phyloP scores from a whole-genome alignment of 1,140 invertebrate genomes.

The Reticulitermes speratus region DNA sequence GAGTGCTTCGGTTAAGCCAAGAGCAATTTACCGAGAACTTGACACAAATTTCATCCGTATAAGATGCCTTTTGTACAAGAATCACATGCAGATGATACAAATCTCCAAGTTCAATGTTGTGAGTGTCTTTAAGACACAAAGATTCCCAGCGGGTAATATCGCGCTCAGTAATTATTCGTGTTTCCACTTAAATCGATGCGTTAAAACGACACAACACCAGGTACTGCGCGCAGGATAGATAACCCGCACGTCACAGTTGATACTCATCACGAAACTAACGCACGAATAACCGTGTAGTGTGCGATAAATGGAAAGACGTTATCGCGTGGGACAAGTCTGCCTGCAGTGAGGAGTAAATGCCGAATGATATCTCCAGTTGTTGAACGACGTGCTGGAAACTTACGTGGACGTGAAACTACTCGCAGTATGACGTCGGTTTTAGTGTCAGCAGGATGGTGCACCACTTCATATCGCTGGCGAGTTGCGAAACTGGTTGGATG shows the following conservation, averaged over 20 bases:
- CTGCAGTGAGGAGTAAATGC: background rate
- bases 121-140: background rate
- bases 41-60: background rate
- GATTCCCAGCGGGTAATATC: background rate
- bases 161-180: background rate
- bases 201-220: background rate
- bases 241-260: background rate
- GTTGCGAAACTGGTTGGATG: too few species aligned
- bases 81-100: background rate
- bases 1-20: background rate
- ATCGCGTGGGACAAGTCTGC: background rate
- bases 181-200: background rate
- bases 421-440: background rate
- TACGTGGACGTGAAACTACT: background rate
- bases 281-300: background rate
- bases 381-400: background rate
- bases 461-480: background rate
- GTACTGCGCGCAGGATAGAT: background rate
- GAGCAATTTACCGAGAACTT: background rate
- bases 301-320: background rate
- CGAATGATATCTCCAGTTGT: background rate
- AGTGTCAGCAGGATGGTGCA: background rate
- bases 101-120: background rate
- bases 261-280: background rate
- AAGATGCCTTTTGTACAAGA: background rate